phyloP scores from a whole-genome alignment of 2,113 vertebrate genomes.

The Thymallus thymallus region DNA sequence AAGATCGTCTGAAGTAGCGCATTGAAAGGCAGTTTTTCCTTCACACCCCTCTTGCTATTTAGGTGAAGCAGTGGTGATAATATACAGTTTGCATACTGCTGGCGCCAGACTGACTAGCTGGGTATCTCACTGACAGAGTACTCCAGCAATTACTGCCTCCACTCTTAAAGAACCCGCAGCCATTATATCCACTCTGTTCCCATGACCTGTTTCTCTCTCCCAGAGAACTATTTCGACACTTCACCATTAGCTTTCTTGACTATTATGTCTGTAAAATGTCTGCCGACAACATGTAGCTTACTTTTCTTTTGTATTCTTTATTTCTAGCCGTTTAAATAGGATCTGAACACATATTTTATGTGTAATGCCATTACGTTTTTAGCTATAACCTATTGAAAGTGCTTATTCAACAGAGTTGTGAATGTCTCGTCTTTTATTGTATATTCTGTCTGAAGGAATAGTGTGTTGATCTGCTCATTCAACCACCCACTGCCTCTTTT shows the following conservation, averaged over 20 bases:
- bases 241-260: too few species aligned
- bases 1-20: conserved; percentile 80
- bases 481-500: not conserved
- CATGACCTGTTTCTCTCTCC: not conserved
- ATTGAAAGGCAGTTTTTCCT: conserved; percentile 60
- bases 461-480: not conserved
- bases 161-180: conserved; percentile 84
- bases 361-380: not conserved
- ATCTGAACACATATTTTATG: not conserved
- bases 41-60: conserved; percentile 77
- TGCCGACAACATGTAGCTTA: too few species aligned
- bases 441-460: not conserved
- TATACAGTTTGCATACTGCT: conserved; percentile 87
- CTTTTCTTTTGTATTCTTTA: too few species aligned
- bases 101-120: conserved; percentile 88
- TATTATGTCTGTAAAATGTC: too few species aligned
- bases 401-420: not conserved
- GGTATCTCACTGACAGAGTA: conserved; percentile 82
- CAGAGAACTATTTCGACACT: not conserved
- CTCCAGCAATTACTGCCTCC: conserved; percentile 73
- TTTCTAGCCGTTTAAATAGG: not conserved
- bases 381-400: not conserved
- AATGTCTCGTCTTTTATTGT: not conserved
- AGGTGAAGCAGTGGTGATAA: conserved; percentile 90
- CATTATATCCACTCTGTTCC: conserved; percentile 35